Conservation (phyloP, 2,888 invertebrate species). For the Aphidius colemani region DNA sequence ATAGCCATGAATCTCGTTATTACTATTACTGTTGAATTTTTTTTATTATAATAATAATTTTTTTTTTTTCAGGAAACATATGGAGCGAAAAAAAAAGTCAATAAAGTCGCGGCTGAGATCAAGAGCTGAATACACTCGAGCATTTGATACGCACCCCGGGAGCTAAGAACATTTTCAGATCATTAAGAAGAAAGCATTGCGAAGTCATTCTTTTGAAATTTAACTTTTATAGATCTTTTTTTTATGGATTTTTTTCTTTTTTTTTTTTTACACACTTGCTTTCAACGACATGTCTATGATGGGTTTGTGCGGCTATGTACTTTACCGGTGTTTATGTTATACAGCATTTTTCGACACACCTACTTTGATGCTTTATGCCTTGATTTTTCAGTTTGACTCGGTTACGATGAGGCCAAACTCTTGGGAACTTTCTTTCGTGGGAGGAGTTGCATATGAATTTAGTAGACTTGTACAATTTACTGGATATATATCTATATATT, state of each 20-base stretch:
- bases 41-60: background rate
- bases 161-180: conserved; percentile 37
- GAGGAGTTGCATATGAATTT: conserved; percentile 32
- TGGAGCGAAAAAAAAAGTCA: background rate
- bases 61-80: conserved; percentile 3
- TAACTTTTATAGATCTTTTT: conserved; percentile 14
- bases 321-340: conserved; percentile 2
- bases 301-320: conserved; percentile 3
- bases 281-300: no score
- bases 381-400: conserved; percentile 7
- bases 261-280: background rate
- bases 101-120: background rate
- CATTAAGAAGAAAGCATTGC: conserved; percentile 31
- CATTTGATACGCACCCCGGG: conserved; percentile 40
- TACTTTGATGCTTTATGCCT: background rate
- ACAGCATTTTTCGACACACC: background rate
- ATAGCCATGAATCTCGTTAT: conserved; percentile 11
- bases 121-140: conserved; percentile 12
- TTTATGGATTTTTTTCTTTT: background rate
- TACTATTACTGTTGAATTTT: conserved; percentile 7
- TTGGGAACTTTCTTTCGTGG: background rate
- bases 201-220: conserved; percentile 28
- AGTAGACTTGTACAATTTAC: no score
- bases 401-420: background rate
- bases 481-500: no score